Percentiles rank a stretch among this genome's conserved stretches.
phyloP scores from a whole-genome alignment of 2,797 vertebrate genomes.

The Choloepus didactylus region DNA sequence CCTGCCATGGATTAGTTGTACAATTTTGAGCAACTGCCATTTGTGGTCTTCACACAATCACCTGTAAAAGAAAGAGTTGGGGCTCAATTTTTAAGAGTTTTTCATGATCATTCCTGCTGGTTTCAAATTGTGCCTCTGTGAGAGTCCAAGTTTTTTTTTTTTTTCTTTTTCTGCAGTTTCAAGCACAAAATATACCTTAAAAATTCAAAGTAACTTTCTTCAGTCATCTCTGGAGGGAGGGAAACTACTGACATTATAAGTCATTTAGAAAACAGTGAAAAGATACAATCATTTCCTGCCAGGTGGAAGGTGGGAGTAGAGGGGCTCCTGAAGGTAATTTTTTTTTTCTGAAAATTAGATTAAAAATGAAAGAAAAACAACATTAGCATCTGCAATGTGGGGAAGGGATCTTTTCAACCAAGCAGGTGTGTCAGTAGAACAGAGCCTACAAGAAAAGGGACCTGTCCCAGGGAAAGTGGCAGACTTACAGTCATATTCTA shows the following conservation, averaged over 20 bases:
- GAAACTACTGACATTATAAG: not conserved
- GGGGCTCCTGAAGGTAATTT: not conserved
- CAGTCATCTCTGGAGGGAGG: not conserved
- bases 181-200: not conserved
- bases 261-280: not conserved
- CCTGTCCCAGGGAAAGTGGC: slow-evolving; percentile 54
- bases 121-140: slow-evolving; percentile 42
- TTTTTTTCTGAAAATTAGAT: slow-evolving; percentile 51
- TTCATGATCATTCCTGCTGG: not conserved
- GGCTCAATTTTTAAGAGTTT: not conserved
- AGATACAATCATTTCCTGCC: not conserved
- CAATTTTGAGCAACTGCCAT: not conserved
- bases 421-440: not conserved
- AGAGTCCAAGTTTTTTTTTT: slow-evolving; percentile 42
- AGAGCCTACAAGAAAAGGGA: slow-evolving; percentile 2
- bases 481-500: slow-evolving; percentile 19
- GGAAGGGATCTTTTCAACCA: slow-evolving; percentile 51
- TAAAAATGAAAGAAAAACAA: not conserved
- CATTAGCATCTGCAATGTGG: not conserved
- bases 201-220: not conserved
- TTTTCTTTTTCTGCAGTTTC: slow-evolving; percentile 7
- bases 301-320: not conserved
- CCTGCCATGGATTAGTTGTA: not conserved
- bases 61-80: slow-evolving; percentile 38
- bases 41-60: not conserved